Evolutionary conservation across 2,888 invertebrate genomes (phyloP), one percentile per base, ranked within the genome.

Genomic region (Peribatodes rhomboidaria): DNA sequence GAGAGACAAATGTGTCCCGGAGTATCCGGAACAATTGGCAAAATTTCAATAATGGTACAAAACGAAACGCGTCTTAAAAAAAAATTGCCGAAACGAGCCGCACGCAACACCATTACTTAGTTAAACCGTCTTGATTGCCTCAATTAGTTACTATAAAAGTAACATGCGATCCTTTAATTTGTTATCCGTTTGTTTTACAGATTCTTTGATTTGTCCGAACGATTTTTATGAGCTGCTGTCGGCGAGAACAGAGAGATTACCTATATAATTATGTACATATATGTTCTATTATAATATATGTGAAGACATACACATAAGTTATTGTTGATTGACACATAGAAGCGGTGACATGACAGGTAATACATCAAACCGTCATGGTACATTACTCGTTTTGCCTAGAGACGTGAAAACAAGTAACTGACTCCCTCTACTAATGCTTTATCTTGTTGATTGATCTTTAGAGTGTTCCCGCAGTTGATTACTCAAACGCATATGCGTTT

Each of bases 351-450:
- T 69, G 89, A 88, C 87, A 81, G 84, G 78, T 76, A 74, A 90
- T 90, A 82, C 79, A 88, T 90, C 90, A 91, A 86, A 78, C 81
- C 72, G 83, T 86, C 85, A 76, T 70, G 70, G 73, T 72, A 75
- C 66, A 72, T 76, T 70, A 70, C 72, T 69, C 75, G 73, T 74
- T 76, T 66, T 73, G 74, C 57, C 66, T 70, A 71, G 71, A 76
- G 42, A 66, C 57, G 71, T 68, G 78, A 76, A 79, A 84, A 79
- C 75, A 69, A 77, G 75, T 76, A 68, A 69, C 72, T 76, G 68
- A 71, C 72, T 18, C 27, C 16, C 55, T 50, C 16, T 42, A 18
- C 49, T 11, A 65, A 67, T 59, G 67, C 67, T 61, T 78, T 86
- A 85, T 87, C 85, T 71, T 69, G 59, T 58, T 75, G 72, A 85